Percentiles rank a stretch among this genome's conserved stretches.
Conservation (phyloP, 1,140 invertebrate species). For the Thalassaphorura encarpata region DNA sequence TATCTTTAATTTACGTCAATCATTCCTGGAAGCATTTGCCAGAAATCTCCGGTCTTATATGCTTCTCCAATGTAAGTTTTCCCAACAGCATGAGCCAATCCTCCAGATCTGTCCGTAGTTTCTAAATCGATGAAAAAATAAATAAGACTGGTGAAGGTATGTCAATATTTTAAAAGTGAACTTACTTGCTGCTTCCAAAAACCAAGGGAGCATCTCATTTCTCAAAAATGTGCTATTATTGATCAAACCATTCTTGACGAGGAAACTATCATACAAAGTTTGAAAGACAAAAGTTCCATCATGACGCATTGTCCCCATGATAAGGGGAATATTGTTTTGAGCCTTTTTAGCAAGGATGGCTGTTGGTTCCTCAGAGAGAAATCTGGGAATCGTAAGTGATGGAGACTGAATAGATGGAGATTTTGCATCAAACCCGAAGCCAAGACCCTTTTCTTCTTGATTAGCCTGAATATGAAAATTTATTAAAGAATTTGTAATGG, state of each 20-base stretch:
- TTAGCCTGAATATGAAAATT: no score
- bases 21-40: conserved; percentile 15
- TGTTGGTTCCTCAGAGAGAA: neutral
- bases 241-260: conserved; percentile 7
- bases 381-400: neutral
- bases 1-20: conserved; percentile 14
- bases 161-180: neutral
- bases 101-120: conserved; percentile 7
- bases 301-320: conserved; percentile 10
- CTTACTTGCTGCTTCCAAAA: conserved; percentile 12
- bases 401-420: neutral
- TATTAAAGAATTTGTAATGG: no score
- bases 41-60: conserved; percentile 6
- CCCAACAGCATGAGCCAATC: conserved; percentile 2
- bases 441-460: no score
- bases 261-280: conserved; percentile 4
- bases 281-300: conserved; percentile 17
- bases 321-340: conserved; percentile 4
- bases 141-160: neutral
- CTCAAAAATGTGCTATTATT: conserved; percentile 16
- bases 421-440: no score
- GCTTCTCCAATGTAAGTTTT: conserved; percentile 17
- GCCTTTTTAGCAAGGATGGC: neutral
- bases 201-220: conserved; percentile 13
- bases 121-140: conserved; percentile 3